Evolutionary conservation across 2,888 invertebrate species (phyloP), one percentile per base, ranked within the genome.

Genomic region (Cancer borealis): DNA sequence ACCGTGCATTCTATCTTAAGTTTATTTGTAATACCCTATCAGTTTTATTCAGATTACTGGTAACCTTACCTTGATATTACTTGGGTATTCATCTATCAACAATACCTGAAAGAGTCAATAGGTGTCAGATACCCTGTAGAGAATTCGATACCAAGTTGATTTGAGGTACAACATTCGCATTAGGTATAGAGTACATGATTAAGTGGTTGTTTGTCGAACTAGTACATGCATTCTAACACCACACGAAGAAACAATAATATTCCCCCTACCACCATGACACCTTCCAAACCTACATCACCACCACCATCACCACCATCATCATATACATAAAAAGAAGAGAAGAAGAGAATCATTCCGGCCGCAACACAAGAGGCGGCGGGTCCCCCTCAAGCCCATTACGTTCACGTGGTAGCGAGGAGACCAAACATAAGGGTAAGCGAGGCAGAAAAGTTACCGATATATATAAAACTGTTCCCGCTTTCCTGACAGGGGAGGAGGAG

Each of bases 361-460:
- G 21, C 73, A 73, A 73, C 73, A 73, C 73, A 73, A 73, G n/a
- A 73, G 26, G 26, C 73, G 17, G 73, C 73, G 73, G 73, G 14
- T 84, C 84, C 39, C 66, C 17, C 84, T 14, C 84, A 17, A 12
- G 84, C 39, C 84, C 84, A 84, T 84, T 39, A 39, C 84, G 39
- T 39, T 84, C 39, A 39, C 84, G 84, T 39, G 84, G 84, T 39
- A 39, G 39, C 12, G 84, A 84, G 39, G 39, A 84, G 84, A 84
- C 84, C 8, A 39, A 3, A 84, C 84, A 39, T 84, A 39, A 84
- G 30, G 12, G 39, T 39, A 84, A 39, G 39, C 84, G 84, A 84
- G 84, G 84, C 84, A 84, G 84, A 84, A 84, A 21, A 84, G 39
- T 84, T 84, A 84, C 84, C 84, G 39, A 84, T 84, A 84, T 84